Conservation (phyloP, 2,113 vertebrate genomes). For the Athene cunicularia region DNA sequence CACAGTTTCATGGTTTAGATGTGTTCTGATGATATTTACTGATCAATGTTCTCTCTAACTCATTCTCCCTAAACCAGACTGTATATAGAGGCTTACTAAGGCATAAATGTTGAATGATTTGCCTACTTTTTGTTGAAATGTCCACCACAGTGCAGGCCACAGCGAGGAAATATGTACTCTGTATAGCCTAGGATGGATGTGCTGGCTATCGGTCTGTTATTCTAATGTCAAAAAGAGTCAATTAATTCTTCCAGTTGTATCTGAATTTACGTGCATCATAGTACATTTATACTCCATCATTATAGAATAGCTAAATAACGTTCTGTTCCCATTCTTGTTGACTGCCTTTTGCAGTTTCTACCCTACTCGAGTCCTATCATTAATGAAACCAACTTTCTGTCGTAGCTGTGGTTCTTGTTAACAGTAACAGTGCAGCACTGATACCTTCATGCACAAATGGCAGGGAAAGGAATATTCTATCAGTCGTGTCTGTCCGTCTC, state of each 20-base stretch:
- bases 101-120: background rate
- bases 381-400: background rate
- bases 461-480: background rate
- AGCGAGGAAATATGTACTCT: background rate
- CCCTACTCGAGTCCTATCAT: background rate
- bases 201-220: background rate
- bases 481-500: background rate
- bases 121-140: background rate
- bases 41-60: background rate
- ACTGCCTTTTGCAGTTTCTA: background rate
- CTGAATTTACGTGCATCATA: background rate
- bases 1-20: background rate
- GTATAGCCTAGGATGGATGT: background rate
- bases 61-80: background rate
- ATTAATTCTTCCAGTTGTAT: background rate
- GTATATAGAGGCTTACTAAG: background rate
- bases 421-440: background rate
- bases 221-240: background rate
- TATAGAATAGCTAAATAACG: background rate
- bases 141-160: background rate
- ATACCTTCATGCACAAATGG: background rate
- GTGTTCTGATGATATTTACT: background rate
- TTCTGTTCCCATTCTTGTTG: background rate
- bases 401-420: background rate
- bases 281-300: background rate